Evolutionary conservation across 1,140 invertebrate species (phyloP).

Genomic region (Oreohelix idahoensis): DNA sequence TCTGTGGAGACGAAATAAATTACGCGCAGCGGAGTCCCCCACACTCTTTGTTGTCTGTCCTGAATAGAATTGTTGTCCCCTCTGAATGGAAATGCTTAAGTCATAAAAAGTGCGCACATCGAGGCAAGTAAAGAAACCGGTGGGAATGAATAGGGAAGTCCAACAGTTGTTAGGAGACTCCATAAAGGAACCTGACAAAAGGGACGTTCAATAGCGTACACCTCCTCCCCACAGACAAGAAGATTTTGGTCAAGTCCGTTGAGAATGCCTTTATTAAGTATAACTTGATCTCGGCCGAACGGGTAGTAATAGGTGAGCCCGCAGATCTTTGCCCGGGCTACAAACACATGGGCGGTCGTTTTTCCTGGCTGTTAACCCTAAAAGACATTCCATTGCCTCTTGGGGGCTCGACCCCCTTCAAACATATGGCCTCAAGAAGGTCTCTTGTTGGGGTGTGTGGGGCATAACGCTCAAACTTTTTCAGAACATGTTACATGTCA

Average conservation of each 20-base stretch:
- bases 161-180: not conserved
- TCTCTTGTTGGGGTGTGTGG: not conserved
- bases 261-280: constrained; percentile 13
- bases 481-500: too few relatives aligned
- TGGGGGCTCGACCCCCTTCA: too few relatives aligned
- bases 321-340: not conserved
- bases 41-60: not conserved
- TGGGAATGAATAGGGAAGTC: not conserved
- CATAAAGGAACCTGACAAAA: not conserved
- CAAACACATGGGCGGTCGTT: not conserved
- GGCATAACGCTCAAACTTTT: too few relatives aligned
- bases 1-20: not conserved
- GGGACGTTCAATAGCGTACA: not conserved
- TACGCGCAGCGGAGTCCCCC: not conserved
- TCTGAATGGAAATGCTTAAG: not conserved
- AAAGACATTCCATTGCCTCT: too few relatives aligned
- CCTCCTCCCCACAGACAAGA: not conserved
- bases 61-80: not conserved
- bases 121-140: not conserved
- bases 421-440: too few relatives aligned
- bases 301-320: not conserved
- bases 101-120: not conserved
- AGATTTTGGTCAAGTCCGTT: not conserved
- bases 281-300: not conserved
- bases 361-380: not conserved